Percentiles rank a stretch among this genome's conserved stretches.
Conservation (phyloP, 2,113 vertebrate genomes). For the Gopherus flavomarginatus region DNA sequence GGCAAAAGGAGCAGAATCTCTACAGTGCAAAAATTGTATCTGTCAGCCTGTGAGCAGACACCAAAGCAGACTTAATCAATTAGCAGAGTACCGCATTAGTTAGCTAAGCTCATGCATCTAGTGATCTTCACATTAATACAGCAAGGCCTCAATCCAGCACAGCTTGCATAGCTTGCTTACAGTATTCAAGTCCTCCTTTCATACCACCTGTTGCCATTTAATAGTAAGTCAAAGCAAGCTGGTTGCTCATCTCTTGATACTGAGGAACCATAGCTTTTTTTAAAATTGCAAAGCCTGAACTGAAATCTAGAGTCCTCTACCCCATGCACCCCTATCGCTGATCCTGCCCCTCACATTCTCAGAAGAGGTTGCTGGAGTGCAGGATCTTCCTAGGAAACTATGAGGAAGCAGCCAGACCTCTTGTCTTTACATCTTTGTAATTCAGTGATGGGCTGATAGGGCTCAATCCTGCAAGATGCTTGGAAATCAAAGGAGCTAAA, state of each 20-base stretch:
- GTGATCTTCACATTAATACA: not conserved
- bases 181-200: not conserved
- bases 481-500: not conserved
- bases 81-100: not conserved
- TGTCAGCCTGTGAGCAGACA: not conserved
- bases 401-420: not conserved
- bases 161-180: not conserved
- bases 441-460: not conserved
- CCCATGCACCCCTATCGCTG: not conserved
- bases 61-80: not conserved
- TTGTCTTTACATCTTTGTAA: not conserved
- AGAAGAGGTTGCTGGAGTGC: not conserved
- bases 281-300: not conserved
- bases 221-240: not conserved
- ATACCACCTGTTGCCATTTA: not conserved
- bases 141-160: not conserved
- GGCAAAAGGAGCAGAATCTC: not conserved
- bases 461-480: rapidly evolving
- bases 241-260: not conserved
- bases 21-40: not conserved
- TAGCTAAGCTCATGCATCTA: not conserved
- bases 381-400: not conserved
- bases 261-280: not conserved
- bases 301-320: not conserved
- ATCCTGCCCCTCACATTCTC: not conserved